Conservation (phyloP, 2,797 vertebrate genomes). For the Hydrocynus forskahlii region DNA sequence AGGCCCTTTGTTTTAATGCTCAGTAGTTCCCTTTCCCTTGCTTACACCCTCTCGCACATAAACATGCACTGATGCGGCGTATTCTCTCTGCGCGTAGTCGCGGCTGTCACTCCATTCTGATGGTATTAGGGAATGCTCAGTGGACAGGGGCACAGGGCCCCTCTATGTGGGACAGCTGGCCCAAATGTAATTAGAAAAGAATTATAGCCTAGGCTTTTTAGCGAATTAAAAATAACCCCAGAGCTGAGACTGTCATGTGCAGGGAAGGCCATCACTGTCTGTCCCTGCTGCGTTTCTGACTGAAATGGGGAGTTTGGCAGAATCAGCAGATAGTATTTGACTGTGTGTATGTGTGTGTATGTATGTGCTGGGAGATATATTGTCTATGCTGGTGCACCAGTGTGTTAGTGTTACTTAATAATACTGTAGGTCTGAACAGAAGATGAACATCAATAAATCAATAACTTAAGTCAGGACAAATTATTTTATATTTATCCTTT, state of each 20-base stretch:
- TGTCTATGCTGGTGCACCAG: too few species aligned
- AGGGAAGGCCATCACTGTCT: slow-evolving; percentile 15
- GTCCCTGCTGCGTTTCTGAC: not conserved
- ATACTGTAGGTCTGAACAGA: too few species aligned
- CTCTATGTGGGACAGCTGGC: slow-evolving; percentile 54
- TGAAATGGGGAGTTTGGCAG: not conserved
- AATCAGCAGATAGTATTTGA: not conserved
- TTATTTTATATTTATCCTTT: too few species aligned
- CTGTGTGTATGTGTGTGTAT: not conserved
- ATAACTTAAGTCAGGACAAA: too few species aligned
- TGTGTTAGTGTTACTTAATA: too few species aligned
- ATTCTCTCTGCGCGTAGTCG: slow-evolving; percentile 9
- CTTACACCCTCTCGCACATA: slow-evolving; percentile 3
- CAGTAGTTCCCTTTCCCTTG: slow-evolving; percentile 23
- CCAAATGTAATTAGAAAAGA: slow-evolving; percentile 59
- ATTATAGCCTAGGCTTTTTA: slow-evolving; percentile 53
- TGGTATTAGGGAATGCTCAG: slow-evolving; percentile 37
- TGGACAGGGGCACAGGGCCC: slow-evolving; percentile 33
- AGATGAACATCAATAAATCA: too few species aligned
- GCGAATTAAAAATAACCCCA: slow-evolving; percentile 58
- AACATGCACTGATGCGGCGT: not conserved
- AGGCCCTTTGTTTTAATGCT: slow-evolving; percentile 51
- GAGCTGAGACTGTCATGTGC: slow-evolving; percentile 31
- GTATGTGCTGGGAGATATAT: too few species aligned
- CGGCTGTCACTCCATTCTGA: slow-evolving; percentile 43